phyloP scores from a whole-genome alignment of 2,113 vertebrate genomes.

The Phylloscopus trochiloides region DNA sequence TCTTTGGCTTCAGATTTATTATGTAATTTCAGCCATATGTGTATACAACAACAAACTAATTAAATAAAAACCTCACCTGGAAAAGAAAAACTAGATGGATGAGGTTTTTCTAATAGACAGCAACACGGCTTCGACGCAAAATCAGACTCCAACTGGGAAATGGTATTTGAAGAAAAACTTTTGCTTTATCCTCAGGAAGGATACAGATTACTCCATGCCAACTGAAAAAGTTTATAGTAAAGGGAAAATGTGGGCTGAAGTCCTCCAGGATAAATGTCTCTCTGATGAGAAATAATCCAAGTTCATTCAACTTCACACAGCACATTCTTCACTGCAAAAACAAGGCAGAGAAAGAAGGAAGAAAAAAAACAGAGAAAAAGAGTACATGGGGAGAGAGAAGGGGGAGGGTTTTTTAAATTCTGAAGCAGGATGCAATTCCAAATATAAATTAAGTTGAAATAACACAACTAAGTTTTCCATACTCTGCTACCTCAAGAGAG shows the following conservation, averaged over 20 bases:
- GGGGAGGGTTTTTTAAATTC: not conserved
- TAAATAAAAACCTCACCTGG: not conserved
- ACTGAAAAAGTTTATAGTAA: not conserved
- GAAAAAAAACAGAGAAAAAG: not conserved
- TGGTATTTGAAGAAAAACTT: not conserved
- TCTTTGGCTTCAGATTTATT: not conserved
- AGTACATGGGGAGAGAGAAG: rapidly evolving
- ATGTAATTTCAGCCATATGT: not conserved
- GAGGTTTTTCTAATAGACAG: not conserved
- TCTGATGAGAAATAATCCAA: not conserved
- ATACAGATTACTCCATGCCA: not conserved
- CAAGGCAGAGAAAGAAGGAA: not conserved
- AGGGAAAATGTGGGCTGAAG: not conserved
- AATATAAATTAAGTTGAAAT: not conserved
- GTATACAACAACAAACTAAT: not conserved
- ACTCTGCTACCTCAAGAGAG: not conserved
- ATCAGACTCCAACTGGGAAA: not conserved
- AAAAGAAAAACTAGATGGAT: not conserved
- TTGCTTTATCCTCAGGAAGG: not conserved
- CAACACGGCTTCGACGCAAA: not conserved
- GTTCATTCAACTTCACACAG: not conserved
- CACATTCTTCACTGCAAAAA: not conserved
- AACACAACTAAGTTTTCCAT: not conserved
- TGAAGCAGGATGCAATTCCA: not conserved
- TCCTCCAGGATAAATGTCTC: not conserved